Evolutionary conservation across 2,888 invertebrate genomes (phyloP).

Genomic region (Omphaloscelis lunosa): DNA sequence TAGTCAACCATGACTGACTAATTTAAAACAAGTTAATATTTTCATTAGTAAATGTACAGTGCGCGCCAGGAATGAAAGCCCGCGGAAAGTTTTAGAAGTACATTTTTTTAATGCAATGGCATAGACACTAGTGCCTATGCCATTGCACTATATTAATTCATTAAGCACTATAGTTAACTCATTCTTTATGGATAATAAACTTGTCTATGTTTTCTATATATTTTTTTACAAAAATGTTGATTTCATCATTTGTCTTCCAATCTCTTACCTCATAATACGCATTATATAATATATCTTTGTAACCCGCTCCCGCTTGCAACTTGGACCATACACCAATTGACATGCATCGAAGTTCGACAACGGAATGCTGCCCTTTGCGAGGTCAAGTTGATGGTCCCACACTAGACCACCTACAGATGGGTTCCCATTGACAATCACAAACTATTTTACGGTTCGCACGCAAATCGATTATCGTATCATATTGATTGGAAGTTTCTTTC

Average conservation of each 20-base stretch:
- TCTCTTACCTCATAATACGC: not conserved
- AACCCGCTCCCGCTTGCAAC: not conserved
- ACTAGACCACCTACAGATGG: slow-evolving; percentile 64
- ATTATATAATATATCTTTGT: not conserved
- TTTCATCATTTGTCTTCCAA: not conserved
- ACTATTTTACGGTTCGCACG: slow-evolving; percentile 56
- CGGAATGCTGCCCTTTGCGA: slow-evolving; percentile 67
- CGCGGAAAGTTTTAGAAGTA: too few species aligned
- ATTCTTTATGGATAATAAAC: too few species aligned
- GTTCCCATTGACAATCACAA: slow-evolving; percentile 56
- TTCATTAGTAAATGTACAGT: too few species aligned
- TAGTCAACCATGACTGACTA: too few species aligned
- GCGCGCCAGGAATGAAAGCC: too few species aligned
- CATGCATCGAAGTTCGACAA: slow-evolving; percentile 63
- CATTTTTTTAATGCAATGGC: too few species aligned
- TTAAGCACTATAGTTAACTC: too few species aligned
- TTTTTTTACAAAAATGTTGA: not conserved
- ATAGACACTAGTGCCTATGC: too few species aligned
- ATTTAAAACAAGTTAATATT: too few species aligned
- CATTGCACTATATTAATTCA: too few species aligned
- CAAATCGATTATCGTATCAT: slow-evolving; percentile 52
- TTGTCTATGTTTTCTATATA: too few species aligned
- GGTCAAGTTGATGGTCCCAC: slow-evolving; percentile 73
- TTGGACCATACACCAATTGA: slow-evolving; percentile 42
- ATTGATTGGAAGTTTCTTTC: slow-evolving; percentile 56